Evolutionary conservation across 2,888 invertebrate species (phyloP), one percentile per base, ranked within the genome.

Genomic region (Pimpla rufipes): DNA sequence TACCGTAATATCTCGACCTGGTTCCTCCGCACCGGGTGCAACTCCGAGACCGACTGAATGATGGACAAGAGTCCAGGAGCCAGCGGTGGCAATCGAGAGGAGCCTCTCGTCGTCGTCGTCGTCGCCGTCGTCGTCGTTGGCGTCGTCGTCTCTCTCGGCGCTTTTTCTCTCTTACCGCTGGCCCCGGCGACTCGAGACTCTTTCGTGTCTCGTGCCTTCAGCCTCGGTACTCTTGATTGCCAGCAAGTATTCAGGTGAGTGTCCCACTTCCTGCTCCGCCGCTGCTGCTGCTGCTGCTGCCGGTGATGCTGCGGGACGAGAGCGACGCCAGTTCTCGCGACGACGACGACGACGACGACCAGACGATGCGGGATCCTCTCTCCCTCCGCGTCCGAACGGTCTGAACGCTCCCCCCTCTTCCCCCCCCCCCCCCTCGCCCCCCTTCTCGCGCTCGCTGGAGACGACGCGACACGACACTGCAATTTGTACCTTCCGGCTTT

Each of bases 191-290:
- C n/a, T n/a, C n/a, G 70, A 64, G 64, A 18, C 50, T 21, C 70
- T 42, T 10, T 66, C 23, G 55, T 84, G 77, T 81, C 83, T 84
- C 87, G 84, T 86, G 59, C 68, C 87, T 85, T 79, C 87, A 78
- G 86, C 85, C n/a, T 85, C 85, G 81, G 85, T 86, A 87, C 89
- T 89, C 90, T 89, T 90, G 89, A 91, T 91, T 90, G 89, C 90
- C 87, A 80, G 84, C 88, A 89, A 89, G 91, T 91, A 92, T 92
- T 92, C 90, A 91, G 91, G 92, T 90, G 91, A 91, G 86, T 89
- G 92, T 88, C 88, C 91, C 89, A 92, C 91, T 92, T 92, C 87
- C 88, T 84, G 85, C 67, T n/a, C n/a, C n/a, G n/a, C n/a, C n/a
- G n/a, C 29, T 29, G 29, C 29, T 29, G 62, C 59, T 68, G 62